These are phyloP conservation scores for Belgica antarctica DNA, from an alignment of 2,888 invertebrate species.

Conservation along the genomic window DNA sequence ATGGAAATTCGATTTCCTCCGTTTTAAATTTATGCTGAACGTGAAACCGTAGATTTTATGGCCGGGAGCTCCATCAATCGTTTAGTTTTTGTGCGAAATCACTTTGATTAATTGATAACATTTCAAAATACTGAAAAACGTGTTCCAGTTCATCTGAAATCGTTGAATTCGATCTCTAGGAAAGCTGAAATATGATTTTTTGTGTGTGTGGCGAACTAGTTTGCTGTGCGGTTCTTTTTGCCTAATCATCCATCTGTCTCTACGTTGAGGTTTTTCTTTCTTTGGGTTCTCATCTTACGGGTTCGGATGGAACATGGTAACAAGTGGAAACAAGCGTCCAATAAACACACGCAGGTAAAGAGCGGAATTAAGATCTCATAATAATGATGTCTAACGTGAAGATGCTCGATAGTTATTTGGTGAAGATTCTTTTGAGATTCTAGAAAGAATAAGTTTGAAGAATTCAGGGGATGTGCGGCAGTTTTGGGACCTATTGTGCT, in stretches of 20 bases:
- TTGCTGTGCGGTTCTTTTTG: neutral
- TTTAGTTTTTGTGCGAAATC: neutral
- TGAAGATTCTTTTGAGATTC: too few species aligned
- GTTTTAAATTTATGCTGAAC: neutral
- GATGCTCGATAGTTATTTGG: too few species aligned
- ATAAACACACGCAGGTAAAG: constrained; percentile 13
- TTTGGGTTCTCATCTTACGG: neutral
- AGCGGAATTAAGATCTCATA: constrained; percentile 23
- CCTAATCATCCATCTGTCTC: constrained; percentile 10
- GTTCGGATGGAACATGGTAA: neutral
- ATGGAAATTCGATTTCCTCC: constrained; percentile 4
- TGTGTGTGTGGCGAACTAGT: neutral
- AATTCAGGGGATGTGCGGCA: too few species aligned
- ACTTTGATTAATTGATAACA: constrained; percentile 27
- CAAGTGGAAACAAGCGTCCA: constrained; percentile 19
- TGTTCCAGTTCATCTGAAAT: neutral
- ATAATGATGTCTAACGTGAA: constrained; percentile 7
- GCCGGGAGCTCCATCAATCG: neutral
- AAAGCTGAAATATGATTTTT: neutral
- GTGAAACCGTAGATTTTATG: neutral
- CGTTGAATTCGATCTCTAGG: constrained; percentile 10
- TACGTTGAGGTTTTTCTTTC: constrained; percentile 8
- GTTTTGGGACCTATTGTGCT: too few species aligned
- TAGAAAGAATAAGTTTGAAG: too few species aligned
- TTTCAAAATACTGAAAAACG: neutral